These are phyloP conservation scores for Philaethria dido DNA, from an alignment of 2,888 invertebrate species.

Conservation along the genomic window DNA sequence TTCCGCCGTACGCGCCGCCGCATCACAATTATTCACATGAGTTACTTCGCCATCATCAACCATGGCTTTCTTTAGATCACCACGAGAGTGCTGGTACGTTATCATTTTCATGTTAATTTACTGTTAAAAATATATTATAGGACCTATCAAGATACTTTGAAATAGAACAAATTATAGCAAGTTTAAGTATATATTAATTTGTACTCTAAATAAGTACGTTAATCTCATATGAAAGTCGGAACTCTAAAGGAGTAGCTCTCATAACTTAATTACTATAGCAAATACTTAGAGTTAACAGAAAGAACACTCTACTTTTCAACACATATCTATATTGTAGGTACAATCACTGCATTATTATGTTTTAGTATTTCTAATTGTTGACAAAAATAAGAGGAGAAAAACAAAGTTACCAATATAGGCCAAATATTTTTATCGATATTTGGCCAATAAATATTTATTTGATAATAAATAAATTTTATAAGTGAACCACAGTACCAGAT, in stretches of 20 bases:
- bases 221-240: constrained; percentile 21
- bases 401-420: background rate
- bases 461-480: background rate
- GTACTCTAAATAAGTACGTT: constrained; percentile 27
- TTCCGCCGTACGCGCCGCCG: constrained; percentile 70
- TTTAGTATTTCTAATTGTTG: background rate
- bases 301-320: background rate
- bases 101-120: background rate
- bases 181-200: background rate
- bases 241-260: constrained; percentile 32
- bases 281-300: constrained; percentile 4
- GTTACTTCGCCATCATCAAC: constrained; percentile 73
- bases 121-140: background rate
- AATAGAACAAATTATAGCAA: background rate
- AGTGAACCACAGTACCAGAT: constrained; percentile 16
- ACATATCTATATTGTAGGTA: background rate
- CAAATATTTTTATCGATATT: background rate
- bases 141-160: background rate
- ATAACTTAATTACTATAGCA: constrained; percentile 4
- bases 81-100: constrained; percentile 68
- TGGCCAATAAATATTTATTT: background rate
- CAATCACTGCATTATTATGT: background rate
- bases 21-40: constrained; percentile 74
- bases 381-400: no score
- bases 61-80: constrained; percentile 74